phyloP scores from a whole-genome alignment of 2,113 vertebrate species.

The Anolis carolinensis region DNA sequence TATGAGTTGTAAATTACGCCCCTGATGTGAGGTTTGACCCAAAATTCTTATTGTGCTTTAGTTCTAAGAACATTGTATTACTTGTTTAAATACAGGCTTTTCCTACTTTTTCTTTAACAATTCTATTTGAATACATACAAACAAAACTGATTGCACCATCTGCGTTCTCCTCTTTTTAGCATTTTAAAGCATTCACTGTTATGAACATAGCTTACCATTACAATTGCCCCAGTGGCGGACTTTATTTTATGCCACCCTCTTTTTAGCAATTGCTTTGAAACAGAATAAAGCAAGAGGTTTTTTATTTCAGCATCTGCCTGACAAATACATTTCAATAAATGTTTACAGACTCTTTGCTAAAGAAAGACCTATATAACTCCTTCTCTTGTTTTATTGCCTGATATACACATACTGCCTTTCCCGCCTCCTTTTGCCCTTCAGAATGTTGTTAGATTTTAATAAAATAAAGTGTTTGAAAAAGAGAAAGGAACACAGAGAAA shows the following conservation, averaged over 20 bases:
- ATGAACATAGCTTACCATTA: conserved; percentile 49
- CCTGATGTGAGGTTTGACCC: conserved; percentile 27
- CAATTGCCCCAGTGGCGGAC: conserved; percentile 35
- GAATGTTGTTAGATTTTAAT: neutral
- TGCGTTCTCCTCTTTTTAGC: conserved; percentile 46
- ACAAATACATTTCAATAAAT: conserved; percentile 41
- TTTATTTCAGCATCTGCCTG: conserved; percentile 53
- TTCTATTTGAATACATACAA: conserved; percentile 60
- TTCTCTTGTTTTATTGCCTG: conserved; percentile 9
- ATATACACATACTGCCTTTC: neutral
- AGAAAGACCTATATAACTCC: neutral
- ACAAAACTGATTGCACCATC: conserved; percentile 58
- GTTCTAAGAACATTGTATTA: conserved; percentile 7
- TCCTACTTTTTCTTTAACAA: conserved; percentile 39
- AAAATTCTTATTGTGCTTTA: conserved; percentile 35
- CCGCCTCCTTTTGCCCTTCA: neutral
- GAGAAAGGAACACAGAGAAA: neutral
- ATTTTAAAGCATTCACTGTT: conserved; percentile 51
- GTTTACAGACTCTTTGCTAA: conserved; percentile 31
- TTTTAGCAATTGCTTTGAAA: conserved; percentile 34
- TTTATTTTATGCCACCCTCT: conserved; percentile 57
- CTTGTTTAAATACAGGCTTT: conserved; percentile 45
- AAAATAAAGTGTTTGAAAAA: neutral
- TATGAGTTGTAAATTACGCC: conserved; percentile 31
- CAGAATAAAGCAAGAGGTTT: conserved; percentile 57